These are phyloP conservation scores for Cryptus armator DNA, from an alignment of 2,888 invertebrate genomes.

Conservation along the genomic window DNA sequence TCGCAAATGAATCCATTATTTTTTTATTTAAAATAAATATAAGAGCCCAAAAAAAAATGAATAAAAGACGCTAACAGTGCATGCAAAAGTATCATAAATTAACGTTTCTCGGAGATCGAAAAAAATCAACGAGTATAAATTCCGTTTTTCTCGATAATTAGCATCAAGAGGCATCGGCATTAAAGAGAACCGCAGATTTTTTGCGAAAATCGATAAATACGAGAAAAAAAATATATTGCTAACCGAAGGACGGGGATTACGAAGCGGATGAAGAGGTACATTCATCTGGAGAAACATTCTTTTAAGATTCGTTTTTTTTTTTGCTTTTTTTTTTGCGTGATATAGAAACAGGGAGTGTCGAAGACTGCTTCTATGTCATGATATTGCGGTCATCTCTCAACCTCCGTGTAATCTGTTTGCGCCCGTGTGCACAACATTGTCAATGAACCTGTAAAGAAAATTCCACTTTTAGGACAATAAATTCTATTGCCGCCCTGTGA, in stretches of 20 bases:
- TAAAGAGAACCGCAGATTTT: constrained; percentile 39
- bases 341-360: constrained; percentile 70
- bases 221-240: constrained; percentile 70
- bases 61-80: constrained; percentile 44
- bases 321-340: constrained; percentile 55
- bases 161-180: constrained; percentile 11
- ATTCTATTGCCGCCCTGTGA: constrained; percentile 53
- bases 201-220: constrained; percentile 52
- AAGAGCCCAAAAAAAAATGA: constrained; percentile 41
- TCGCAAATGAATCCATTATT: constrained; percentile 25
- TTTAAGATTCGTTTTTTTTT: constrained; percentile 65
- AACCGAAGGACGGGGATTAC: constrained; percentile 72
- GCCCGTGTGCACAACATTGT: constrained; percentile 74
- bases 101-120: constrained; percentile 31
- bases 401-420: constrained; percentile 73
- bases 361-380: constrained; percentile 74
- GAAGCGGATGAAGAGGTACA: constrained; percentile 71
- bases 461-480: constrained; percentile 74
- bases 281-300: constrained; percentile 73
- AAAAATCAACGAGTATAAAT: constrained; percentile 1
- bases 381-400: constrained; percentile 77
- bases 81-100: constrained; percentile 45
- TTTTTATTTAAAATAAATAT: constrained; percentile 1
- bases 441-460: constrained; percentile 80
- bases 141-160: background rate